Evolutionary conservation across 2,113 vertebrate genomes (phyloP).

Genomic region (Polypterus senegalus): DNA sequence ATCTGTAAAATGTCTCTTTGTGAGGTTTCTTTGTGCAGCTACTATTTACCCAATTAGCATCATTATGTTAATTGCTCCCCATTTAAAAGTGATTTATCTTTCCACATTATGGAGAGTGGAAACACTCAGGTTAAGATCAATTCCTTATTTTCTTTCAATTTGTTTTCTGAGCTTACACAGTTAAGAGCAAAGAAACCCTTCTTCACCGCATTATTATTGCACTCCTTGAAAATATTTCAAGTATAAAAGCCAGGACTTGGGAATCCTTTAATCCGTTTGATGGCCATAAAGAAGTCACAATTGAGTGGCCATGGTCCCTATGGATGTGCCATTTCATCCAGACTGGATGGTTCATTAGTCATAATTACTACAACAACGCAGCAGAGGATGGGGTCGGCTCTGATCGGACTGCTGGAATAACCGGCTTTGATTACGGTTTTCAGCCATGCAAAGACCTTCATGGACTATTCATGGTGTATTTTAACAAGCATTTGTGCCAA

Average conservation of each 20-base stretch:
- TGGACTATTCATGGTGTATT: too few relatives aligned
- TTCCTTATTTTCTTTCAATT: too few relatives aligned
- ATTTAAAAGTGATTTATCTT: not conserved
- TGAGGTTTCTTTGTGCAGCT: too few relatives aligned
- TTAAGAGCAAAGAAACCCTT: not conserved
- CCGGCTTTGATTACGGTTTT: constrained; percentile 56
- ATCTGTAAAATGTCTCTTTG: too few relatives aligned
- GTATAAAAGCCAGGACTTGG: constrained; percentile 27
- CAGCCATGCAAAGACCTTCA: not conserved
- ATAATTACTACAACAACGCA: constrained; percentile 71
- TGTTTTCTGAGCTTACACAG: too few relatives aligned
- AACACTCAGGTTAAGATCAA: too few relatives aligned
- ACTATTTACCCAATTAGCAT: too few relatives aligned
- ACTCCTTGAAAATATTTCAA: not conserved
- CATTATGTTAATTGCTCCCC: not conserved
- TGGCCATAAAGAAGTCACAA: constrained; percentile 62
- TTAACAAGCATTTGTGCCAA: too few relatives aligned
- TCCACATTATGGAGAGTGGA: not conserved
- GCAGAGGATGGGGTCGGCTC: constrained; percentile 66
- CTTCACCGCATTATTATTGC: not conserved
- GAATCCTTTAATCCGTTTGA: constrained; percentile 53
- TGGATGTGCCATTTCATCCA: constrained; percentile 77
- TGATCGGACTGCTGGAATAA: constrained; percentile 63
- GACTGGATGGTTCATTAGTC: constrained; percentile 88
- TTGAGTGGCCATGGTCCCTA: constrained; percentile 64